These are phyloP conservation scores for Bombus breviceps DNA, from an alignment of 1,140 invertebrate genomes.

Conservation along the genomic window DNA sequence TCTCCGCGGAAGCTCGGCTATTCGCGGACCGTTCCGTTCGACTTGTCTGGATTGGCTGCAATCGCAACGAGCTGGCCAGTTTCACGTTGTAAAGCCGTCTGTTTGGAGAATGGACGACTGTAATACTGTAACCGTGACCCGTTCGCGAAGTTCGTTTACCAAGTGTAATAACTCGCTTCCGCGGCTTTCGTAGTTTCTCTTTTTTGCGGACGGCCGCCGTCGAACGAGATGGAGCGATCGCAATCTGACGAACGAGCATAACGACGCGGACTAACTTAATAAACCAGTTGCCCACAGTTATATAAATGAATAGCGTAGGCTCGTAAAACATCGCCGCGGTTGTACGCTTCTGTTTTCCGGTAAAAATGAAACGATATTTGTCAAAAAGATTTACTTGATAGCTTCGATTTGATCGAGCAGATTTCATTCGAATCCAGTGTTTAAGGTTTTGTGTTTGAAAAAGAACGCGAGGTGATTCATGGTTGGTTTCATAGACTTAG, in stretches of 20 bases:
- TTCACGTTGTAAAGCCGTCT: neutral
- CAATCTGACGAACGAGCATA: slow-evolving; percentile 49
- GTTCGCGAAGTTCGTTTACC: slow-evolving; percentile 41
- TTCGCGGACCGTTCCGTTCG: neutral
- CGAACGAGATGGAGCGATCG: slow-evolving; percentile 48
- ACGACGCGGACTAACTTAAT: slow-evolving; percentile 36
- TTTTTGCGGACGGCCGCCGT: slow-evolving; percentile 5
- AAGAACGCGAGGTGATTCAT: too few relatives aligned
- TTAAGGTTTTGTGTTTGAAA: too few relatives aligned
- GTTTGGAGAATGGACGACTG: slow-evolving; percentile 1
- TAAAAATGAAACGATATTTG: neutral
- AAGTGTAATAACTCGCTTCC: slow-evolving; percentile 39
- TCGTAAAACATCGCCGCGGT: neutral
- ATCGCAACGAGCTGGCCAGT: neutral
- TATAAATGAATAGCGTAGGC: slow-evolving; percentile 24
- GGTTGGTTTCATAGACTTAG: too few relatives aligned
- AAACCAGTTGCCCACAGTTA: slow-evolving; percentile 20
- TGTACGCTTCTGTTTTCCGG: neutral
- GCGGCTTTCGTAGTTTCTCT: slow-evolving; percentile 57
- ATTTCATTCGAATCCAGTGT: too few relatives aligned
- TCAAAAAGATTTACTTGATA: neutral
- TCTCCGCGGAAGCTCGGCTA: too few relatives aligned
- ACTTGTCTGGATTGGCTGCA: neutral
- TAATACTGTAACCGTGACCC: slow-evolving; percentile 44
- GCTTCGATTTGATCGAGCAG: too few relatives aligned